Percentiles rank a stretch among this genome's conserved stretches.
These are phyloP conservation scores for Phoenicopterus ruber DNA, from an alignment of 2,113 vertebrate species.

Conservation along the genomic window DNA sequence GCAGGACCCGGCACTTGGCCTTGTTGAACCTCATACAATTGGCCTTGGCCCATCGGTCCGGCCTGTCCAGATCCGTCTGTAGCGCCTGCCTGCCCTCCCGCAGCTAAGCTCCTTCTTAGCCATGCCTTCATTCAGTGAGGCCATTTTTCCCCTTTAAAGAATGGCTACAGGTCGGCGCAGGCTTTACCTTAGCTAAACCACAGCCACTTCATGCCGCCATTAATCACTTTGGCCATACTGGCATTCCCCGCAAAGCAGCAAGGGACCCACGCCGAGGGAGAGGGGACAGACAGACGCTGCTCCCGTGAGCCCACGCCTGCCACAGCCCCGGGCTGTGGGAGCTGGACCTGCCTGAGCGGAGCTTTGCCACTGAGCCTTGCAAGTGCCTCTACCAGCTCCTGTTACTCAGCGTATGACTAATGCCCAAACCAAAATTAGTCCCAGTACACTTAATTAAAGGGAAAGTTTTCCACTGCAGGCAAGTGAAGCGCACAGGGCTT, in stretches of 20 bases:
- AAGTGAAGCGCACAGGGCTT: fast-evolving
- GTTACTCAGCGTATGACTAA: neutral
- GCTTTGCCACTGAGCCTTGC: neutral
- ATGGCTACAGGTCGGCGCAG: neutral
- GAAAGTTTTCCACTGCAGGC: neutral
- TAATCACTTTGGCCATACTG: neutral
- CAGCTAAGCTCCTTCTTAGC: neutral
- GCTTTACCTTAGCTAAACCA: neutral
- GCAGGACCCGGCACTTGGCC: no score
- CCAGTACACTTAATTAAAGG: neutral
- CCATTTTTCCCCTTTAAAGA: neutral
- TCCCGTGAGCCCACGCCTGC: neutral
- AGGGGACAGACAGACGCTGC: neutral
- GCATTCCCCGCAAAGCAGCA: neutral
- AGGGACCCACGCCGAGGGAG: neutral
- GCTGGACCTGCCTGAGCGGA: neutral
- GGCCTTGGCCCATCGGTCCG: no score
- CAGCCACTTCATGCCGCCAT: neutral
- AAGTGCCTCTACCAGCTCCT: neutral
- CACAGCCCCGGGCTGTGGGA: neutral
- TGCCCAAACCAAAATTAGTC: neutral
- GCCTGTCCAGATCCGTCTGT: no score
- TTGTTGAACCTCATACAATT: no score
- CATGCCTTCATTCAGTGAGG: neutral
- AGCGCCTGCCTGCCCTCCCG: no score